Evolutionary conservation across 2,888 invertebrate genomes (phyloP).

Genomic region (Aphodius granarius): DNA sequence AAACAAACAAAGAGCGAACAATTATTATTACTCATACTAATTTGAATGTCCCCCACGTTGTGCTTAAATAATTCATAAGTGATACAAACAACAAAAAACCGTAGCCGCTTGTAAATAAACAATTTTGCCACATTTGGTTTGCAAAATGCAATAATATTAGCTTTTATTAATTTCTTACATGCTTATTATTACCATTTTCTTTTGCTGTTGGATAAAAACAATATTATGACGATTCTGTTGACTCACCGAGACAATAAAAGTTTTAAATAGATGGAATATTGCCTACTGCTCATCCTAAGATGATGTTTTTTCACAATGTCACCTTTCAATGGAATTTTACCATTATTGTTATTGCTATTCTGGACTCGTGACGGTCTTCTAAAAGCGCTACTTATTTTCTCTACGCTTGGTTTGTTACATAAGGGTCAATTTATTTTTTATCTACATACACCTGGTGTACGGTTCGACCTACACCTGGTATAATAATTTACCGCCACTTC

Average conservation of each 20-base stretch:
- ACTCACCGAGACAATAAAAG: not conserved
- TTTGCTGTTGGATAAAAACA: not conserved
- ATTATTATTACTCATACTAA: not conserved
- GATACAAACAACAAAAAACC: not conserved
- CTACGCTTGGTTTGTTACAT: not conserved
- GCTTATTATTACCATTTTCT: not conserved
- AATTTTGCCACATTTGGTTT: not conserved
- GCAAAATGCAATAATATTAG: not conserved
- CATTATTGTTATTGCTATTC: not conserved
- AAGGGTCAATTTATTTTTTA: conserved; percentile 31
- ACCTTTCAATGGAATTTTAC: not conserved
- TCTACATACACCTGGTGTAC: conserved; percentile 33
- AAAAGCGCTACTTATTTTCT: not conserved
- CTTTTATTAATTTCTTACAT: too few relatives aligned
- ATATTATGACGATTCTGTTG: not conserved
- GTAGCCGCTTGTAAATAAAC: not conserved
- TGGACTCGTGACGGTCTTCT: not conserved
- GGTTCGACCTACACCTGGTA: conserved; percentile 34
- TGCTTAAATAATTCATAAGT: not conserved
- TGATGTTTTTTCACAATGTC: not conserved
- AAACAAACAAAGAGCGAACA: not conserved
- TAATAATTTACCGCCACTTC: conserved; percentile 18
- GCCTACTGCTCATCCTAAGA: not conserved
- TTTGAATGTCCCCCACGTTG: not conserved
- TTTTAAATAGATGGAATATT: not conserved